Conservation (phyloP, 1,140 invertebrate genomes). For the Trigoniulus corallinus region DNA sequence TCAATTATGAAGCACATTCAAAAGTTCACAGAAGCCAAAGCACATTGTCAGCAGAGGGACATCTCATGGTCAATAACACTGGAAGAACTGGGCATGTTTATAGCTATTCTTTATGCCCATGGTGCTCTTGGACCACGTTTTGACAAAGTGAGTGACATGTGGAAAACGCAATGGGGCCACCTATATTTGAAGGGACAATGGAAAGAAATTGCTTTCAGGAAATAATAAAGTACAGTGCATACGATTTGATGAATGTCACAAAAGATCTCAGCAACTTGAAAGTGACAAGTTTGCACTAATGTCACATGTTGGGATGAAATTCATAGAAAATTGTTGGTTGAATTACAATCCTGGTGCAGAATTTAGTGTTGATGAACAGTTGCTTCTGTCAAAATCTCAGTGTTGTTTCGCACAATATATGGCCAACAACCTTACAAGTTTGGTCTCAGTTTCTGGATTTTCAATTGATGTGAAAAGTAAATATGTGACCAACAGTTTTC, state of each 20-base stretch:
- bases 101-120: background rate
- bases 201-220: background rate
- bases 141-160: background rate
- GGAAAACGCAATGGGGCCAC: background rate
- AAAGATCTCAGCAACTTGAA: background rate
- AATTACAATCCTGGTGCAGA: background rate
- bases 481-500: background rate
- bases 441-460: background rate
- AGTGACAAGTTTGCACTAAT: background rate
- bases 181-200: background rate
- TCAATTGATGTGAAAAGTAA: background rate
- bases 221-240: background rate
- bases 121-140: background rate
- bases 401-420: background rate
- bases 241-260: background rate
- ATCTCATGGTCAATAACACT: background rate
- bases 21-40: background rate
- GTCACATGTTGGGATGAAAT: background rate
- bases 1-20: background rate
- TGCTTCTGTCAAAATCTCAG: background rate
- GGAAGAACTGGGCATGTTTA: background rate
- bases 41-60: background rate
- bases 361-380: background rate
- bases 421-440: background rate
- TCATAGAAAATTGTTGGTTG: background rate